Percentiles rank a stretch among this genome's conserved stretches.
phyloP scores from a whole-genome alignment of 2,113 vertebrate genomes.

The Tyrannus savana region DNA sequence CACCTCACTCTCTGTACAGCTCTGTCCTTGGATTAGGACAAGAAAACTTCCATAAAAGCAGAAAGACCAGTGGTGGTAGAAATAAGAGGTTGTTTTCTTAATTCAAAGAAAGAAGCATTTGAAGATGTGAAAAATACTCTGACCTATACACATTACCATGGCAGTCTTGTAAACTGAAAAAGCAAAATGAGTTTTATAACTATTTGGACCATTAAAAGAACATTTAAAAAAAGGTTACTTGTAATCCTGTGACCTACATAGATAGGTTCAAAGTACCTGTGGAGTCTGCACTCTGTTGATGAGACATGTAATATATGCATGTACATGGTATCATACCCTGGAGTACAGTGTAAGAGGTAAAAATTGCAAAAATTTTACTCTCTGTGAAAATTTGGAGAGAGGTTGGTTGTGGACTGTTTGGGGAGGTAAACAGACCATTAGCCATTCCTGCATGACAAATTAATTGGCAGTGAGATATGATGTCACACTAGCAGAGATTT shows the following conservation, averaged over 20 bases:
- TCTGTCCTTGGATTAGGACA: neutral
- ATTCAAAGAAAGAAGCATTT: neutral
- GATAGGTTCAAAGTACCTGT: neutral
- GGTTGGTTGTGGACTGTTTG: neutral
- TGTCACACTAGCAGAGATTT: neutral
- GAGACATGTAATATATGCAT: neutral
- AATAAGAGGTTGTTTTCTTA: neutral
- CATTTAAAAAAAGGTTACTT: neutral
- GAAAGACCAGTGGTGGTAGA: neutral
- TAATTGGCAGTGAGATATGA: neutral
- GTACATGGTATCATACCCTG: neutral
- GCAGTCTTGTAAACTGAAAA: neutral
- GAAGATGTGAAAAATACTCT: neutral
- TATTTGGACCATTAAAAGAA: neutral
- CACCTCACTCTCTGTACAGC: neutral
- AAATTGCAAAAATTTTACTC: neutral
- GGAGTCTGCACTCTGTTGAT: neutral
- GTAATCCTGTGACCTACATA: neutral
- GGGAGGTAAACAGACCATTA: neutral
- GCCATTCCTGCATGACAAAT: neutral
- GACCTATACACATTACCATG: neutral
- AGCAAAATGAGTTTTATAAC: neutral
- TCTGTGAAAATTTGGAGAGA: neutral
- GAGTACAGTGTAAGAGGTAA: neutral
- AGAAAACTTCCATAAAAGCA: neutral